A percentile compares a stretch with the other conserved stretches of the same genome.
Evolutionary conservation across 2,888 invertebrate genomes (phyloP).

Genomic region (Acrobasis consociella): DNA sequence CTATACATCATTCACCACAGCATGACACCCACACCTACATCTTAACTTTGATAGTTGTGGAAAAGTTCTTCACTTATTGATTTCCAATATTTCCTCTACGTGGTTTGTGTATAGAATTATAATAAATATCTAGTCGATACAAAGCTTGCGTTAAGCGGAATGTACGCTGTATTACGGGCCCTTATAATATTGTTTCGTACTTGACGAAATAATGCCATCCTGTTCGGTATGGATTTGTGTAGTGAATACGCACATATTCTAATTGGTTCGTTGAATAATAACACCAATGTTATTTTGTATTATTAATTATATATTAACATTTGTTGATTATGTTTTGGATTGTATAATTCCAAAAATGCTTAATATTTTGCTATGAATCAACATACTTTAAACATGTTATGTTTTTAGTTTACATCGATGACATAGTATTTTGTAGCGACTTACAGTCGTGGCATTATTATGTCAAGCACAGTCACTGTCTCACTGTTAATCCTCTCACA

Average conservation of each 20-base stretch:
- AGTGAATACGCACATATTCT: conserved; percentile 48
- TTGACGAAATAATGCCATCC: conserved; percentile 69
- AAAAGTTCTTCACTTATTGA: neutral
- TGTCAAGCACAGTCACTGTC: conserved; percentile 48
- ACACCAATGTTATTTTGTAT: neutral
- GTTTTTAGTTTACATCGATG: conserved; percentile 32
- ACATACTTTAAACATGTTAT: neutral
- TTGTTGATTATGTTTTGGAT: neutral
- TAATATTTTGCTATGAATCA: neutral
- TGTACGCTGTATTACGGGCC: conserved; percentile 46
- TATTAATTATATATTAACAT: neutral
- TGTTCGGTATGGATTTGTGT: conserved; percentile 34
- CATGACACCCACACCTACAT: neutral
- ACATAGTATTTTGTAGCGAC: conserved; percentile 27
- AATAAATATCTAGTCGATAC: conserved; percentile 40
- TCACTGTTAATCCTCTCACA: conserved; percentile 67
- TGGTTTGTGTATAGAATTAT: conserved; percentile 53
- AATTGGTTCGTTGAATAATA: neutral
- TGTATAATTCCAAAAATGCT: neutral
- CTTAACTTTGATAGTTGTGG: conserved; percentile 11
- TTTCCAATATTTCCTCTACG: conserved; percentile 4
- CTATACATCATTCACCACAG: conserved; percentile 41
- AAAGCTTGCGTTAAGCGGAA: conserved; percentile 53
- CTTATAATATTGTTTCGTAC: conserved; percentile 49
- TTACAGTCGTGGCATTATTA: conserved; percentile 59